These are phyloP conservation scores for Apodemia mormo DNA, from an alignment of 2,888 invertebrate species.

Conservation along the genomic window DNA sequence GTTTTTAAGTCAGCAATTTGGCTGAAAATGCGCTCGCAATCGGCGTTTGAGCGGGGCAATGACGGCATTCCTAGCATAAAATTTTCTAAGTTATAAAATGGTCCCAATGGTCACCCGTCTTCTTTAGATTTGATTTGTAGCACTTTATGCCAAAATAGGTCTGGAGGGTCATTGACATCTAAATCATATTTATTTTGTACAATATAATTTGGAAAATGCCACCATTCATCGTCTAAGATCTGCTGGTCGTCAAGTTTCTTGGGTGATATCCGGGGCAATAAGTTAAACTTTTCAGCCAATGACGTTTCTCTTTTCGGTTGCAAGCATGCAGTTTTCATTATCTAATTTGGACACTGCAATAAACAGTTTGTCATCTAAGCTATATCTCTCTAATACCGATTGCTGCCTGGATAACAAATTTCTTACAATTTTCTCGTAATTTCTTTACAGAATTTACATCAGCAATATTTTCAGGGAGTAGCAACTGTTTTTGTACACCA, in stretches of 20 bases:
- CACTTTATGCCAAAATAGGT: slow-evolving; percentile 24
- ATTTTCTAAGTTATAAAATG: neutral
- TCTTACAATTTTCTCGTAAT: no score
- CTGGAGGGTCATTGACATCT: slow-evolving; percentile 7
- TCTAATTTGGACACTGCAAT: no score
- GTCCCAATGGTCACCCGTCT: neutral
- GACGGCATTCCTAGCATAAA: slow-evolving; percentile 22
- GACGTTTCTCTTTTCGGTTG: no score
- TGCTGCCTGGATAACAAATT: no score
- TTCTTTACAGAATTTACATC: no score
- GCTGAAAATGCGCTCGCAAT: slow-evolving; percentile 28
- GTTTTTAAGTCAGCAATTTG: slow-evolving; percentile 22
- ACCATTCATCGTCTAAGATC: slow-evolving; percentile 25
- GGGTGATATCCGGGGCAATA: neutral
- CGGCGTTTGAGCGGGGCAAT: slow-evolving; percentile 27
- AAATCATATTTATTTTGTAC: neutral
- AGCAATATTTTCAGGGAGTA: no score
- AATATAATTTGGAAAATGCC: slow-evolving; percentile 18
- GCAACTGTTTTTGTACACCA: no score
- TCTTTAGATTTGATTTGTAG: neutral
- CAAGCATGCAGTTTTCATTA: no score
- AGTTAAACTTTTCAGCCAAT: no score
- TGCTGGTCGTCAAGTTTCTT: neutral
- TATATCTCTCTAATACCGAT: no score
- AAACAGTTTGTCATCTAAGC: no score